Evolutionary conservation across 2,888 invertebrate genomes (phyloP).

Genomic region (Drosophila dives): DNA sequence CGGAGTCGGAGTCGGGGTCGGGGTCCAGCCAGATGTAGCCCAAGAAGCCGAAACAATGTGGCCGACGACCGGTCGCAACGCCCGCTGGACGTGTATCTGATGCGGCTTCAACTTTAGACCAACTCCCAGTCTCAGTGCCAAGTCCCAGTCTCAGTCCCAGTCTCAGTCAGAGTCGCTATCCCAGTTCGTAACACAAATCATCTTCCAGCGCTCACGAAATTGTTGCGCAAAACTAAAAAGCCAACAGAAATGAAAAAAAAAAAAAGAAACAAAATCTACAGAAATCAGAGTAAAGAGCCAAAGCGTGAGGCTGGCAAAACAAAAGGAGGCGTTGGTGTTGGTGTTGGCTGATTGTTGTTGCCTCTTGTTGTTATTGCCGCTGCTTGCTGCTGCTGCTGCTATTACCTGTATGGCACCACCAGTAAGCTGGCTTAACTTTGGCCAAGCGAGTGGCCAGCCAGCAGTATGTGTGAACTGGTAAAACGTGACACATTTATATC

Average conservation of each 20-base stretch:
- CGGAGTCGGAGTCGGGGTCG: neutral
- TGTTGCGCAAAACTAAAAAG: constrained; percentile 81
- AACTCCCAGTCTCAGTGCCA: constrained; percentile 11
- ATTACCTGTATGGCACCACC: constrained; percentile 73
- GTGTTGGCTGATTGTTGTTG: constrained; percentile 76
- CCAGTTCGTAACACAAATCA: constrained; percentile 80
- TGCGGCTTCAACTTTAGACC: constrained; percentile 61
- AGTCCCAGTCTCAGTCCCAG: constrained; percentile 3
- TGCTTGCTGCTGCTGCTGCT: constrained; percentile 19
- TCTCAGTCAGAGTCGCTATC: constrained; percentile 48
- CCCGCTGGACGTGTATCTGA: constrained; percentile 80
- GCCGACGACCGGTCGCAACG: constrained; percentile 72
- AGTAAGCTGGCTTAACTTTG: constrained; percentile 35
- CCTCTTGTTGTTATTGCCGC: constrained; percentile 37
- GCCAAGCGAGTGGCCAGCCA: constrained; percentile 51
- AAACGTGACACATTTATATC: constrained; percentile 85
- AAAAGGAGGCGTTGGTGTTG: constrained; percentile 81
- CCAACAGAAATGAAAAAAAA: constrained; percentile 47
- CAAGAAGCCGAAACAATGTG: constrained; percentile 67
- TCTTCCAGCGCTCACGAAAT: constrained; percentile 84
- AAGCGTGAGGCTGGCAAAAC: constrained; percentile 79
- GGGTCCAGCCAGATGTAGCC: constrained; percentile 42
- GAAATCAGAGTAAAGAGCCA: constrained; percentile 79
- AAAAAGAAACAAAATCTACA: constrained; percentile 25
- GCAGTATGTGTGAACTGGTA: constrained; percentile 85